Evolutionary conservation across 2,888 invertebrate species (phyloP), one percentile per base, ranked within the genome.

Genomic region (Phlogophora meticulosa): DNA sequence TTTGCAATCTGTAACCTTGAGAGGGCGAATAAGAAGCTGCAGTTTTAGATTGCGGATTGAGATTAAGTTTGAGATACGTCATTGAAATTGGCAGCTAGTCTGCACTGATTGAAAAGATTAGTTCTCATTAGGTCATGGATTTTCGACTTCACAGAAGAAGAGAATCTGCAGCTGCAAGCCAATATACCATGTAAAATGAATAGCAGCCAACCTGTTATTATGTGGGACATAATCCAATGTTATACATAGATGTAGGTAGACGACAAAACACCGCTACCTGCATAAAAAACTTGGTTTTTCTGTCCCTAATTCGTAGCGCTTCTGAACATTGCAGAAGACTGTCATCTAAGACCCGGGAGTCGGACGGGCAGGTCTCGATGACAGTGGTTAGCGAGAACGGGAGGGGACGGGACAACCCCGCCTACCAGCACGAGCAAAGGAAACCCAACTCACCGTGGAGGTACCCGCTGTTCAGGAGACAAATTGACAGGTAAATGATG

Each of bases 401-500:
- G n/a, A 84, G 96, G 28, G 97, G 97, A 0, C 92, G 97, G 4
- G 97, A 97, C 78, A 98, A 97, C 86, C 96, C 97, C 59, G 97
- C 96, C 42, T 98, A 97, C 88, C 97, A 97, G 84, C 95, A 94
- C 70, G 95, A 95, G 64, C 93, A 92, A 69, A 88, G 95, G 92
- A 95, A 95, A 78, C 97, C 97, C 0, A 98, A 98, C 90, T 97
- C 97, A 36, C 97, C 97, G 0, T 98, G 97, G 98, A 96, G 97
- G 81, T 97, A 97, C 89, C 97, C 97, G 0, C 92, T 95, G 9
- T 96, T 96, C 72, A 92, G 96, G 78, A 92, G 95, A 78, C 95
- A 93, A 73, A 94, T 93, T 65, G 94, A 93, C 80, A 90, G 95
- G 95, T 96, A 87, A 93, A 65, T 45, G 17, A 60, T 13, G 49